Evolutionary conservation across 1,140 invertebrate species (phyloP).

Genomic region (Drosophila malerkotliana): DNA sequence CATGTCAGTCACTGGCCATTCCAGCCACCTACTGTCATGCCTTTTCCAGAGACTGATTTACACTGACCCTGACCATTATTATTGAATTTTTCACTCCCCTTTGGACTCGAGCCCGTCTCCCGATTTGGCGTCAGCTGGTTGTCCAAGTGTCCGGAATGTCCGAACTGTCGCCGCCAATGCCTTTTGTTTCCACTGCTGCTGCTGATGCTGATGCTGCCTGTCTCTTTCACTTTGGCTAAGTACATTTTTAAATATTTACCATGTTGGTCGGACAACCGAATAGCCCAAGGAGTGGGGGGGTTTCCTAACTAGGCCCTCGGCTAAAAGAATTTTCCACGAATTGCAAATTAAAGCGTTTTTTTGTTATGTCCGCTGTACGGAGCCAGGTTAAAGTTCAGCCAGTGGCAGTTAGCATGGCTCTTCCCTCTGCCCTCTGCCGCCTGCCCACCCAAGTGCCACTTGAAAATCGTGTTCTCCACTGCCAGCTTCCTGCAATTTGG

Average conservation of each 20-base stretch:
- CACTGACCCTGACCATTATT: slow-evolving; percentile 69
- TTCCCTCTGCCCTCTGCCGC: neutral
- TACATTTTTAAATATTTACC: slow-evolving; percentile 82
- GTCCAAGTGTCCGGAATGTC: slow-evolving; percentile 29
- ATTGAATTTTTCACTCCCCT: slow-evolving; percentile 59
- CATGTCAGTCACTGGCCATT: slow-evolving; percentile 78
- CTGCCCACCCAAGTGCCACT: slow-evolving; percentile 52
- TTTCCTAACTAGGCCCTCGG: slow-evolving; percentile 53
- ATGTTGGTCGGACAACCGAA: slow-evolving; percentile 58
- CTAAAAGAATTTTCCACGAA: slow-evolving; percentile 75
- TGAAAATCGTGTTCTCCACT: slow-evolving; percentile 72
- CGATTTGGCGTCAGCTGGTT: slow-evolving; percentile 64
- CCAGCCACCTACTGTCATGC: slow-evolving; percentile 27
- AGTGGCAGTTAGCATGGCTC: slow-evolving; percentile 59
- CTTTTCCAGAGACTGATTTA: slow-evolving; percentile 56
- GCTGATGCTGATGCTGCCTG: slow-evolving; percentile 39
- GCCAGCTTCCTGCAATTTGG: slow-evolving; percentile 69
- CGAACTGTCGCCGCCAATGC: slow-evolving; percentile 70
- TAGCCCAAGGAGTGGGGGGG: neutral
- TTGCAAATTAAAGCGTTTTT: slow-evolving; percentile 77
- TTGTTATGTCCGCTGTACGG: slow-evolving; percentile 9
- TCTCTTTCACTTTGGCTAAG: slow-evolving; percentile 81
- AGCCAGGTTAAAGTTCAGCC: slow-evolving; percentile 73
- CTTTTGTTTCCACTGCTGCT: slow-evolving; percentile 20
- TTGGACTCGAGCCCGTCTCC: slow-evolving; percentile 1